Evolutionary conservation across 2,888 invertebrate genomes (phyloP).

Genomic region (Rhorus exstirpatorius): DNA sequence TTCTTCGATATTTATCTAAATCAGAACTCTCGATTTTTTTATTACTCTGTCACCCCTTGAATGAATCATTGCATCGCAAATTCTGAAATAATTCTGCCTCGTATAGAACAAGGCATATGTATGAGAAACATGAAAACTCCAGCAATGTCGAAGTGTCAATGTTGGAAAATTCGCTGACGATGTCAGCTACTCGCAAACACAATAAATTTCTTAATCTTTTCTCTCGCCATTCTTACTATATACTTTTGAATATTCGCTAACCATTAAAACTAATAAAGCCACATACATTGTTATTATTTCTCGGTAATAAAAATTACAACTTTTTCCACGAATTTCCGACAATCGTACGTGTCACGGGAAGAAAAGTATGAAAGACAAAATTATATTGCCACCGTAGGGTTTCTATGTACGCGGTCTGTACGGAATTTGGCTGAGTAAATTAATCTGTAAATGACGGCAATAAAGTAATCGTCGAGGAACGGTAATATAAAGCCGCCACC

Average conservation of each 20-base stretch:
- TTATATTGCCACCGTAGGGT: constrained; percentile 30
- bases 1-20: too few relatives aligned
- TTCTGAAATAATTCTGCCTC: too few relatives aligned
- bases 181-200: neutral
- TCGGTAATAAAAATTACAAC: constrained; percentile 11
- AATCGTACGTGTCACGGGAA: constrained; percentile 34
- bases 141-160: neutral
- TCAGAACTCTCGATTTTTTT: too few relatives aligned
- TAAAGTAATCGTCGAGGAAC: constrained; percentile 75
- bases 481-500: constrained; percentile 42
- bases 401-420: neutral
- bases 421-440: constrained; percentile 69
- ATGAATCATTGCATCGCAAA: too few relatives aligned
- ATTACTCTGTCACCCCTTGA: too few relatives aligned
- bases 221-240: neutral
- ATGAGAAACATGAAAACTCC: too few relatives aligned
- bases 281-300: constrained; percentile 9
- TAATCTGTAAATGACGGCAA: constrained; percentile 77
- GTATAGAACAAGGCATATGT: too few relatives aligned
- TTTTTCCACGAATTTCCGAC: constrained; percentile 12
- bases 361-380: constrained; percentile 26
- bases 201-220: constrained; percentile 20
- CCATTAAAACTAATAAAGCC: constrained; percentile 22
- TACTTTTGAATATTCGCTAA: neutral
- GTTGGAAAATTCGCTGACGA: neutral